Base-by-base conservation (phyloP, 2,113 vertebrate species). In the Melanerpes aurifrons region DNA sequence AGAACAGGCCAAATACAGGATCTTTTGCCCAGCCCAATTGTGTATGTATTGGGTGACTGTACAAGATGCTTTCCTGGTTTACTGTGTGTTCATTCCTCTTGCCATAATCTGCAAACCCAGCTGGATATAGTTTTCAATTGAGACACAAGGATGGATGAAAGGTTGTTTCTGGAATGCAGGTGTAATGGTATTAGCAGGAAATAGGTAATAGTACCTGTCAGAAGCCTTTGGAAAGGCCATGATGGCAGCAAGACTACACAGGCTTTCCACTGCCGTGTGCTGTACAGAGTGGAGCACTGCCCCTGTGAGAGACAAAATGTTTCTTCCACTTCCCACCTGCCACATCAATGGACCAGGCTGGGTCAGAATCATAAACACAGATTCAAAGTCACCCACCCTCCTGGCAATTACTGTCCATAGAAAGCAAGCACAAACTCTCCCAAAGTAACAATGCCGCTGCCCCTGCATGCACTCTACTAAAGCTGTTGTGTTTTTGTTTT, bases 261-360 rank as follows among this genome's bases (percentile, higher is more conserved):
- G 61, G 72, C 61, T 50, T 54, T 54, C 40, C 0, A 1, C 13
- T 15, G 26, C 62, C 25, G 25, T 0, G 6, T 17, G 45, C 40
- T 16, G 28, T 15, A 3, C 22, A 3, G 62, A 29, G 47, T 0
- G 3, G 15, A 40, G 45, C 59, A 6, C 19, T 10, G 19, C 26
- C 15, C 3, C 45, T 67, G 5, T 2, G 1, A 0, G 3, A 59
- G 50, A 7, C 70, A 15, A 18, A 47, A 37, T 0, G 0, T 14
- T 45, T 40, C 45, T 45, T 75, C 45, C 1, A 3, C 64, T 61
- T 32, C 17, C 11, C 26, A 16, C 45, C 47, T 37, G 50, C 58
- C 69, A 54, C 32, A 68, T 29, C 17, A 6, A 5, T 13, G 64
- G 53, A 12, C 29, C 43, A n/a, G 62, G 13, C 31, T 47, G 58